These are phyloP conservation scores for Ceyx cyanopectus DNA, from an alignment of 2,113 vertebrate genomes.

Conservation along the genomic window DNA sequence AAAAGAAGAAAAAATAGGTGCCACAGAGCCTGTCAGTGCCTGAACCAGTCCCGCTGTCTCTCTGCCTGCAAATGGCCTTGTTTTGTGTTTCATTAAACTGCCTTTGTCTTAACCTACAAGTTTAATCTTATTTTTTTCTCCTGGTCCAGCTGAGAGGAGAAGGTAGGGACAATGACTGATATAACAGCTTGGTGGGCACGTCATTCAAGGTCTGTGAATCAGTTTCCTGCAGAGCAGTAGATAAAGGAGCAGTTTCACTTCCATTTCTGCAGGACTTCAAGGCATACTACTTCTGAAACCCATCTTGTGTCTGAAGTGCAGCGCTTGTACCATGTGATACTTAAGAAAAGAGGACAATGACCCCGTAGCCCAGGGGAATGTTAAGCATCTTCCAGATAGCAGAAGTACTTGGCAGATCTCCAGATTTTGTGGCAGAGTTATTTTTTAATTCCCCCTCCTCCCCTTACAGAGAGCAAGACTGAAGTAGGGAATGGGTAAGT, in stretches of 20 bases:
- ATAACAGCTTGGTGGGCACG: too few species aligned
- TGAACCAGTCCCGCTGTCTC: too few species aligned
- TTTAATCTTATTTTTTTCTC: too few species aligned
- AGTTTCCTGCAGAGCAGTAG: neutral
- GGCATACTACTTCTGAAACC: neutral
- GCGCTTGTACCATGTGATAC: accelerated
- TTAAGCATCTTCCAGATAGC: neutral
- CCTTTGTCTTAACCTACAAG: too few species aligned
- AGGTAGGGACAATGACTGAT: too few species aligned
- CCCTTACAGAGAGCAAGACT: neutral
- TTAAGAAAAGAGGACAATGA: neutral
- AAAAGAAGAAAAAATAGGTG: too few species aligned
- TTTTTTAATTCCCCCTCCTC: neutral
- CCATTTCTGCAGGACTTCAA: neutral
- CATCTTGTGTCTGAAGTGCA: neutral
- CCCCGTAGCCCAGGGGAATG: accelerated
- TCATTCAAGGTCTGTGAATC: neutral
- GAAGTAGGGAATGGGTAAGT: neutral
- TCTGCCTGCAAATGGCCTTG: too few species aligned
- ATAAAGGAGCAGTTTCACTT: neutral
- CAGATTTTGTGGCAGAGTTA: neutral
- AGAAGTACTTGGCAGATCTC: neutral
- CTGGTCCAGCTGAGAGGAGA: too few species aligned
- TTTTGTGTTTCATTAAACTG: too few species aligned
- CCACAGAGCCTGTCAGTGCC: too few species aligned